These are phyloP conservation scores for Epinotia ramella DNA, from an alignment of 2,888 invertebrate species.

Conservation along the genomic window DNA sequence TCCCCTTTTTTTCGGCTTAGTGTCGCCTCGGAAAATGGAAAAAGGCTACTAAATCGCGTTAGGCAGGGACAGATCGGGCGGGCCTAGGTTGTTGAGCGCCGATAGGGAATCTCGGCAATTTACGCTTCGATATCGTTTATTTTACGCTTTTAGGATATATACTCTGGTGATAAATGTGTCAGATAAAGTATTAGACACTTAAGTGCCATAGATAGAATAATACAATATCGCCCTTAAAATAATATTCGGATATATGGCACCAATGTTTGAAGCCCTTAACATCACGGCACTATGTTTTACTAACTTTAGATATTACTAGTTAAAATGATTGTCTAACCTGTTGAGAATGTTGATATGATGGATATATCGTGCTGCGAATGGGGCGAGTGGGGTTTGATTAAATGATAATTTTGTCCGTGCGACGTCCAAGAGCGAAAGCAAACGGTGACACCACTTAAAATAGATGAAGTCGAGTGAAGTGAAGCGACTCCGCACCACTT, in stretches of 20 bases:
- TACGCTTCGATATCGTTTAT: constrained; percentile 26
- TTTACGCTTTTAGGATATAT: constrained; percentile 4
- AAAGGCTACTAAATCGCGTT: constrained; percentile 25
- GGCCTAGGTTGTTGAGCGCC: constrained; percentile 27
- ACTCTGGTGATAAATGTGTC: constrained; percentile 5
- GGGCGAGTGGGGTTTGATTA: too few relatives aligned
- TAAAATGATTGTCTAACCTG: too few relatives aligned
- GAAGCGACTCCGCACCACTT: too few relatives aligned
- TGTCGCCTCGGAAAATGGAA: constrained; percentile 27
- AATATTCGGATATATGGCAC: background rate
- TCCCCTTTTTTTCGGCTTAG: constrained; percentile 22
- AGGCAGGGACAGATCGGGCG: constrained; percentile 23
- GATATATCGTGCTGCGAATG: too few relatives aligned
- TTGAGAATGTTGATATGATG: too few relatives aligned
- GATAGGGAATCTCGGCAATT: constrained; percentile 23
- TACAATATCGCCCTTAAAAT: background rate
- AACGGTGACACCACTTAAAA: too few relatives aligned
- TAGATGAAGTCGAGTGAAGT: too few relatives aligned
- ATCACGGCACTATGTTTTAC: background rate
- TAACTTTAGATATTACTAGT: too few relatives aligned
- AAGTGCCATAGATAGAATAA: background rate
- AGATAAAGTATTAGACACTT: constrained; percentile 6
- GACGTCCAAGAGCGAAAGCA: too few relatives aligned
- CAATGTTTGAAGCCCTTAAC: background rate
- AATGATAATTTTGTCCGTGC: too few relatives aligned